Conservation (phyloP, 64 coral and sea anemone genomes). For the Montipora sp. region DNA sequence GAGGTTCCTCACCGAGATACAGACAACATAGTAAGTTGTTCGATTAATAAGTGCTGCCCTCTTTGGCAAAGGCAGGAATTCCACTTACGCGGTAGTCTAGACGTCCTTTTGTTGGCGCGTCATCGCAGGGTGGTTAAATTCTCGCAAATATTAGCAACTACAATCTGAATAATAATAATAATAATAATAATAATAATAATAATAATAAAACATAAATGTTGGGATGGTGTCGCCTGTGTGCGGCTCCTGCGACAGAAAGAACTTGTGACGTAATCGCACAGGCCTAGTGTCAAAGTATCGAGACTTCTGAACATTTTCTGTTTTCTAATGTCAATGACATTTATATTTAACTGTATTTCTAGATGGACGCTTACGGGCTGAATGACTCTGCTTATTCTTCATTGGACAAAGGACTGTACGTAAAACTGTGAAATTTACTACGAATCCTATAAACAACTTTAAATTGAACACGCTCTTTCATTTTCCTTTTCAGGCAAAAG, state of each 20-base stretch:
- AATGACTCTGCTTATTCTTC: conserved; percentile 85
- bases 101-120: too few species aligned
- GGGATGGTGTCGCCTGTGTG: too few species aligned
- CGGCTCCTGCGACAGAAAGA: too few species aligned
- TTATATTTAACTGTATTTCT: not conserved
- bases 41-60: not conserved
- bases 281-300: too few species aligned
- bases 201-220: not conserved
- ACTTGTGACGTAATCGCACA: too few species aligned
- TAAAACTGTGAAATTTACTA: not conserved
- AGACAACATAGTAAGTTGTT: conserved; percentile 75
- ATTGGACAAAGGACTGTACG: conserved; percentile 86
- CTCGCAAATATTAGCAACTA: too few species aligned
- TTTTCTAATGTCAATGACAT: not conserved
- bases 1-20: conserved; percentile 79
- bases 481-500: conserved; percentile 66
- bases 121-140: too few species aligned
- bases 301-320: too few species aligned
- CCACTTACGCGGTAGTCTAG: too few species aligned
- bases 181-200: too few species aligned
- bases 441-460: not conserved
- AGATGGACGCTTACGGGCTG: conserved; percentile 66
- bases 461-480: not conserved
- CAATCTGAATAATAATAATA: too few species aligned
- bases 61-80: not conserved